Conservation (phyloP, 2,797 vertebrate genomes). For the Gymnothorax javanicus region DNA sequence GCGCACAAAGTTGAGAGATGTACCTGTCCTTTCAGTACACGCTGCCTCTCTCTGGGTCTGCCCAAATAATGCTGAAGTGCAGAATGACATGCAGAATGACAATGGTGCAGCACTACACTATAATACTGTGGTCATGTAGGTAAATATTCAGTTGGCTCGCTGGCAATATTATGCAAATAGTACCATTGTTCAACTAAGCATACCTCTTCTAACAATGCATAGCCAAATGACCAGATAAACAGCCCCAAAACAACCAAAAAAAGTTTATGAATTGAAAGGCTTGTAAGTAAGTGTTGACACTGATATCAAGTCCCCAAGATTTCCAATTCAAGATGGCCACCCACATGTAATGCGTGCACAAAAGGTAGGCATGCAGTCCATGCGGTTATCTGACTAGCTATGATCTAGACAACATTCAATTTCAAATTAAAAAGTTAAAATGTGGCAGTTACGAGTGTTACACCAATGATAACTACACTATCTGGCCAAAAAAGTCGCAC, state of each 20-base stretch:
- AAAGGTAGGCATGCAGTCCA: too few relatives aligned
- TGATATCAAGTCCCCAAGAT: too few relatives aligned
- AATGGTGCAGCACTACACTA: background rate
- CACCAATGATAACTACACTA: too few relatives aligned
- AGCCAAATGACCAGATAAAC: background rate
- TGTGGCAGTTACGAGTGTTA: too few relatives aligned
- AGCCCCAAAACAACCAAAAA: background rate
- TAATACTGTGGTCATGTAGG: background rate
- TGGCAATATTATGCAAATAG: background rate
- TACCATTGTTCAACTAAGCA: background rate
- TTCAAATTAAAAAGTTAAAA: too few relatives aligned
- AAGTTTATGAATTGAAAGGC: background rate
- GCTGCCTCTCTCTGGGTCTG: background rate
- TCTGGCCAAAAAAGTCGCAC: too few relatives aligned
- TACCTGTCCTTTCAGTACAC: background rate
- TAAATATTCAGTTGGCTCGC: background rate
- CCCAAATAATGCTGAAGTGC: background rate
- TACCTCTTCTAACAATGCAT: too few relatives aligned
- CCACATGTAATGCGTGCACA: too few relatives aligned
- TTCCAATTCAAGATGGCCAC: too few relatives aligned
- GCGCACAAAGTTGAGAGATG: background rate
- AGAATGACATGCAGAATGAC: background rate
- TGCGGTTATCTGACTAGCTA: too few relatives aligned
- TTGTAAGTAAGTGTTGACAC: background rate
- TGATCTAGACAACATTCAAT: too few relatives aligned